Conservation (phyloP, 2,797 vertebrate species). For the Gymnothorax javanicus region DNA sequence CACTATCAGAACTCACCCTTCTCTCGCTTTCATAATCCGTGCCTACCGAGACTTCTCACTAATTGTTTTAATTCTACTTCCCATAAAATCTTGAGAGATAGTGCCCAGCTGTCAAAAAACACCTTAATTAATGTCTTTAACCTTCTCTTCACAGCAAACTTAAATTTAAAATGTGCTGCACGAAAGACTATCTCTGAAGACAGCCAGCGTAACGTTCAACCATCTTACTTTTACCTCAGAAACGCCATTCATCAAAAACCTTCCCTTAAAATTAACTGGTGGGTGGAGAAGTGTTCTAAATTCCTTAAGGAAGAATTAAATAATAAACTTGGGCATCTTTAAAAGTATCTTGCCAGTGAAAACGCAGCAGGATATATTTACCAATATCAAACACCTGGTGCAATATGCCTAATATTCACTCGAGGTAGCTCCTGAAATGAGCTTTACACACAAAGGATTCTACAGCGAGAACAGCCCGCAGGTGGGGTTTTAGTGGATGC, state of each 20-base stretch:
- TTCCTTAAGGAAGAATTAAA: neutral
- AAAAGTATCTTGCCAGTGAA: neutral
- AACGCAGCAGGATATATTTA: neutral
- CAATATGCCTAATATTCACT: neutral
- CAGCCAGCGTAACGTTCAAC: neutral
- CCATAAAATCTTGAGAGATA: neutral
- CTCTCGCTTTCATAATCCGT: neutral
- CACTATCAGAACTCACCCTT: slow-evolving; percentile 55
- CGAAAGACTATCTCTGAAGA: neutral
- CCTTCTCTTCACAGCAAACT: neutral
- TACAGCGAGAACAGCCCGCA: neutral
- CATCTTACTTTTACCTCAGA: neutral
- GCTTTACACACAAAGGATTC: neutral
- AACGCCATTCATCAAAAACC: neutral
- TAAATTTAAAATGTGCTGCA: neutral
- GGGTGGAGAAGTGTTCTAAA: neutral
- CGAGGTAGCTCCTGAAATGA: neutral
- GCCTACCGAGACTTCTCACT: neutral
- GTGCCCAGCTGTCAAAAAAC: neutral
- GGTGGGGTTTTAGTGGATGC: neutral
- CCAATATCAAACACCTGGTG: neutral
- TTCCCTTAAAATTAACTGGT: neutral
- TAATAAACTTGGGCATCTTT: neutral
- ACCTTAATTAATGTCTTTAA: neutral
- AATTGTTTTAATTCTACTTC: neutral